phyloP scores from a whole-genome alignment of 2,113 vertebrate genomes.

The Neopipo cinnamomea region DNA sequence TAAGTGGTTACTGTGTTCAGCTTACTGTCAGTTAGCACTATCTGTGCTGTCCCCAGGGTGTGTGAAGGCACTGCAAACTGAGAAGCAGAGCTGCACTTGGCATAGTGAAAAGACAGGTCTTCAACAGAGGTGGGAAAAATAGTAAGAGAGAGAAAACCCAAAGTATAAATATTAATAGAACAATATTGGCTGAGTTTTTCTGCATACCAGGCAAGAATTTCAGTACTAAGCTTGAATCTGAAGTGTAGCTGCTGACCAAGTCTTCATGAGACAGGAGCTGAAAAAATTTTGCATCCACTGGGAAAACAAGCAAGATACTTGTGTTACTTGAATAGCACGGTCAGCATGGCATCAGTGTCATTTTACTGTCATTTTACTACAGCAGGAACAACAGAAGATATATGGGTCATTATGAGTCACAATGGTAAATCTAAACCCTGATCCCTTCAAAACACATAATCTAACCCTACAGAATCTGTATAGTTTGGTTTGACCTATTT shows the following conservation, averaged over 20 bases:
- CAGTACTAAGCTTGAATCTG: not conserved
- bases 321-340: not conserved
- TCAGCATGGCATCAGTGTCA: not conserved
- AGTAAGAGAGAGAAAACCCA: not conserved
- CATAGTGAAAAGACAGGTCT: not conserved
- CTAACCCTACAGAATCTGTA: not conserved
- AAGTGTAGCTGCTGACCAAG: constrained; percentile 6
- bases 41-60: not conserved
- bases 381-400: not conserved
- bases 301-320: not conserved
- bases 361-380: not conserved
- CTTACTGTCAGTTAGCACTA: not conserved
- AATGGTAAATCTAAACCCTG: accelerated
- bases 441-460: not conserved
- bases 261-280: not conserved
- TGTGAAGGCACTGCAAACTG: not conserved
- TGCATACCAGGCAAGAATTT: not conserved
- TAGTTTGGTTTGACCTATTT: not conserved
- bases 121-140: not conserved
- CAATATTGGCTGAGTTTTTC: not conserved
- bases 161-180: constrained; percentile 25
- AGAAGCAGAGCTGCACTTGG: not conserved
- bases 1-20: not conserved
- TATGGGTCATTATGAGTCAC: not conserved
- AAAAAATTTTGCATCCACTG: not conserved